A percentile compares a stretch with the other conserved stretches of the same genome.
phyloP scores from a whole-genome alignment of 2,113 vertebrate genomes.

The Zonotrichia leucophrys region DNA sequence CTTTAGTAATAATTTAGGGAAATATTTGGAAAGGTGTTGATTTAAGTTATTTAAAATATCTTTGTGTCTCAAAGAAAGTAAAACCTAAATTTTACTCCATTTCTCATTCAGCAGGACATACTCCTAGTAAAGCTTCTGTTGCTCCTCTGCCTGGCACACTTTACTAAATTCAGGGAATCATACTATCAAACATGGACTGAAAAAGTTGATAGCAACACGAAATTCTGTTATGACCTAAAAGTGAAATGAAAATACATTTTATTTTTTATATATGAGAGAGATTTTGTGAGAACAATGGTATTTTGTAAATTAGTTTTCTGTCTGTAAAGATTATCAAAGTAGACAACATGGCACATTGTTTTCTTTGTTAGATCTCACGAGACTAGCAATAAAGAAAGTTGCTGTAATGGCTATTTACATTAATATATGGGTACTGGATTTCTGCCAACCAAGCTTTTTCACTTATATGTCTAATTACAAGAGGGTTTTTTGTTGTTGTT shows the following conservation, averaged over 20 bases:
- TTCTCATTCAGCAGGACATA: background rate
- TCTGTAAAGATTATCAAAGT: background rate
- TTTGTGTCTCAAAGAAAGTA: background rate
- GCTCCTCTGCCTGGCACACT: background rate
- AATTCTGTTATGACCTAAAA: background rate
- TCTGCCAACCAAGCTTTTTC: constrained; percentile 34
- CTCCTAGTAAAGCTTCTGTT: background rate
- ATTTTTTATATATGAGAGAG: background rate
- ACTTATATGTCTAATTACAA: constrained; percentile 28
- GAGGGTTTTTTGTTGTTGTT: background rate
- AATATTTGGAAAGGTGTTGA: background rate
- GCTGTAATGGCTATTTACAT: constrained; percentile 46
- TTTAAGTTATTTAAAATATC: background rate
- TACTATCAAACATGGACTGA: background rate
- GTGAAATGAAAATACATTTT: background rate
- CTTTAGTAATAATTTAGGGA: rapidly evolving
- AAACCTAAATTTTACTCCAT: background rate
- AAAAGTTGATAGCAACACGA: background rate
- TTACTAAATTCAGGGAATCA: background rate
- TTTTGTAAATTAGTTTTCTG: constrained; percentile 2
- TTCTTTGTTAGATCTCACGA: constrained; percentile 37
- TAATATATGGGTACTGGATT: constrained; percentile 41
- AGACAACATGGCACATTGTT: constrained; percentile 20
- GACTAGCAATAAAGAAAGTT: constrained; percentile 26
- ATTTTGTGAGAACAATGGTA: background rate